Evolutionary conservation across 2,113 vertebrate genomes (phyloP), one percentile per base, ranked within the genome.

Genomic region (Myotis lucifugus): DNA sequence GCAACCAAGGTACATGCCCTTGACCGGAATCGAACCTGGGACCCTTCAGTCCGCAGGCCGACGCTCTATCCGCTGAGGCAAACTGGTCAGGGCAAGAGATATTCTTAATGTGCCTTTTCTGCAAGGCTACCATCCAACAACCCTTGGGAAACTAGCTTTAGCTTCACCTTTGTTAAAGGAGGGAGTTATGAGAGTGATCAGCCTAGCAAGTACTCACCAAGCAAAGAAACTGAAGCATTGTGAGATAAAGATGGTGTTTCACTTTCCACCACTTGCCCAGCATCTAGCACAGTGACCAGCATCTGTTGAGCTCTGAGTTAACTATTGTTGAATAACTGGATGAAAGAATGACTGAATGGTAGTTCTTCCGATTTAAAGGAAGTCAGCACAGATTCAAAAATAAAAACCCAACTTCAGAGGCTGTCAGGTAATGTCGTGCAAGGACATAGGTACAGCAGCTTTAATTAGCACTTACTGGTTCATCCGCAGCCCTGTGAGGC

Each of bases 351-450:
- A 52, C 40, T 46, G 52, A 48, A 17, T 23, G 37, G 12, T 21
- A 84, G 50, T 13, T 37, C 14, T 73, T 46, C 9, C 23, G 42
- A 21, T 25, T 50, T 64, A 27, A 78, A 23, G 37, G 56, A 61
- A 34, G 54, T 78, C 76, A 69, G 37, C 12, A 18, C 32, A 59
- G 48, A n/a, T 25, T 66, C 52, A 6, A 64, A 93, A 70, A 32
- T 17, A 40, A 61, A 83, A 74, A 46, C 23, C 15, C 13, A 13
- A 1, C 67, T 13, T 46, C 5, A 61, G 37, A 76, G 48, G 18
- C 23, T 85, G 6, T 42, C 13, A 7, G 0, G 3, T 7, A 21
- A 17, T n/a, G 56, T 12, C 4, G 18, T 0, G 6, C 48, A 91
- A 76, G 94, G 13, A n/a, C 7, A 15, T 14, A 37, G 50, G 27